Conservation (phyloP, 2,113 vertebrate species). For the Sceloporus undulatus region DNA sequence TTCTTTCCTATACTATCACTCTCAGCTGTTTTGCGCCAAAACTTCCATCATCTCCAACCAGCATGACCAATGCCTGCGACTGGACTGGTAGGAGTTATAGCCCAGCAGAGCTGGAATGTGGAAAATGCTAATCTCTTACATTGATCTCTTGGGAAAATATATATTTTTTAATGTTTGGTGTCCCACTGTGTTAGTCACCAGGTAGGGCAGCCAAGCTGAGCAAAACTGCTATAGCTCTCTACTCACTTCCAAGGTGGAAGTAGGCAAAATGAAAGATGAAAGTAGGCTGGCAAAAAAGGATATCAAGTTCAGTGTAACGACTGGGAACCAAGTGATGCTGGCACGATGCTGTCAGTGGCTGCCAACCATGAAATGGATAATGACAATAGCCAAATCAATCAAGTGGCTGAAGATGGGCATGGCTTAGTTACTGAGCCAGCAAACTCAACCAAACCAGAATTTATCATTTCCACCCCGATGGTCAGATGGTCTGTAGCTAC, state of each 20-base stretch:
- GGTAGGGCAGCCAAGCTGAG: not conserved
- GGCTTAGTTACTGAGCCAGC: constrained; percentile 58
- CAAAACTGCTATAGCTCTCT: not conserved
- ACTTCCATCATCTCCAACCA: not conserved
- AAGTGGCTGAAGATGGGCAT: constrained; percentile 40
- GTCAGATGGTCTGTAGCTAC: no score
- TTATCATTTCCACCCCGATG: not conserved
- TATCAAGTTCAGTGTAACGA: not conserved
- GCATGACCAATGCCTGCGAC: not conserved
- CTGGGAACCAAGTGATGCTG: constrained; percentile 2
- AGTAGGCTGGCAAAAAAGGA: not conserved
- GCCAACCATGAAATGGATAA: constrained; percentile 35
- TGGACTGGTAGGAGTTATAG: not conserved
- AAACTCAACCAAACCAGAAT: constrained; percentile 5
- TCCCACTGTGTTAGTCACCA: not conserved
- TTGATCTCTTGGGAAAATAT: fast-evolving
- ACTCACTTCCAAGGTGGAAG: not conserved
- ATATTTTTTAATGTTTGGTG: fast-evolving
- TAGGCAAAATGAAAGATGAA: not conserved
- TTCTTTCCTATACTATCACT: no score
- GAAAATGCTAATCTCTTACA: not conserved
- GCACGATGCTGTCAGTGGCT: constrained; percentile 10
- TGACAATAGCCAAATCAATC: constrained; percentile 65
- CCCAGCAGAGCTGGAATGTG: not conserved
- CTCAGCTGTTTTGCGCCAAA: no score